phyloP scores from a whole-genome alignment of 2,888 invertebrate genomes.

The Diarsia dahlii region DNA sequence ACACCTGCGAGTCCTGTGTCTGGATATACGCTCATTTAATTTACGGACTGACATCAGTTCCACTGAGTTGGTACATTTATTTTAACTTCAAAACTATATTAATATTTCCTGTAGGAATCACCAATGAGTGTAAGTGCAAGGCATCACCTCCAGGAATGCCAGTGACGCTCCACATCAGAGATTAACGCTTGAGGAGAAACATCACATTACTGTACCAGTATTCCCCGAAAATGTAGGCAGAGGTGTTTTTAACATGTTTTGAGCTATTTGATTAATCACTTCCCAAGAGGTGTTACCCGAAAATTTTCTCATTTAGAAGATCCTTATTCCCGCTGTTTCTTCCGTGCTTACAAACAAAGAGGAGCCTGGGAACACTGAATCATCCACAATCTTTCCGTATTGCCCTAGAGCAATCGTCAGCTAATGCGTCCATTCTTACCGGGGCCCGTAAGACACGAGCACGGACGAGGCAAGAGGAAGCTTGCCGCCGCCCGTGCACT shows the following conservation, averaged over 20 bases:
- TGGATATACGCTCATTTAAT: slow-evolving; percentile 23
- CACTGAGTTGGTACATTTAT: slow-evolving; percentile 17
- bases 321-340: neutral
- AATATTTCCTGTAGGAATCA: slow-evolving; percentile 21
- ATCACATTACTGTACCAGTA: neutral
- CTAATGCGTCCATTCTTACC: slow-evolving; percentile 62
- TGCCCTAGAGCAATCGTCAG: slow-evolving; percentile 44
- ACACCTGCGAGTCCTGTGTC: slow-evolving; percentile 18
- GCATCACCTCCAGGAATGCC: neutral
- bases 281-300: neutral
- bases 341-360: slow-evolving; percentile 2
- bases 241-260: neutral
- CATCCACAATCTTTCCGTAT: slow-evolving; percentile 51
- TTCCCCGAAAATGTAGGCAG: neutral
- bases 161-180: neutral
- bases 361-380: slow-evolving; percentile 20
- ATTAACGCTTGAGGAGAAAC: neutral
- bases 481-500: slow-evolving; percentile 81
- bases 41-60: slow-evolving; percentile 38
- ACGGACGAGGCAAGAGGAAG: slow-evolving; percentile 87
- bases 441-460: slow-evolving; percentile 78
- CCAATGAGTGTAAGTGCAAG: neutral
- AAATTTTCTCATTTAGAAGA: neutral
- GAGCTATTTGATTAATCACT: neutral
- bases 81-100: slow-evolving; percentile 22